Evolutionary conservation across 2,797 vertebrate genomes (phyloP).

Genomic region (Poeciliopsis paucimaculata): DNA sequence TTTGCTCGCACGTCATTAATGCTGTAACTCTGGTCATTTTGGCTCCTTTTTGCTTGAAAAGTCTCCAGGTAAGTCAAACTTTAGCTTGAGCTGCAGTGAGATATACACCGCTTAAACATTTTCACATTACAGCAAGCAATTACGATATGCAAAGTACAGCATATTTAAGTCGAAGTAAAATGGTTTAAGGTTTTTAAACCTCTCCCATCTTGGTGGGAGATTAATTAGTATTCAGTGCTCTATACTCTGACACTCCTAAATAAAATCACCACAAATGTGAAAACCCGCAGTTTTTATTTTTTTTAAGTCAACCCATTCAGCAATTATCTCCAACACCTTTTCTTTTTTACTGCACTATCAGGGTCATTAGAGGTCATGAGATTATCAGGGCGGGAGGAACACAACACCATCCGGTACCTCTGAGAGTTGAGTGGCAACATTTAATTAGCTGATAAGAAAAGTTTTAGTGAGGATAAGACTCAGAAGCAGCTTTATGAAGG

Average conservation of each 20-base stretch:
- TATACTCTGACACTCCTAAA: neutral
- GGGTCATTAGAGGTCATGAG: neutral
- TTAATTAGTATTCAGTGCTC: neutral
- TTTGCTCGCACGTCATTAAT: neutral
- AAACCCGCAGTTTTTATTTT: conserved; percentile 8
- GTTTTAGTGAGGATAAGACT: neutral
- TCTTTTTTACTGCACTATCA: neutral
- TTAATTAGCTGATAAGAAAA: conserved; percentile 1
- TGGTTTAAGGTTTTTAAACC: neutral
- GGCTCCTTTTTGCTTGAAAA: conserved; percentile 9
- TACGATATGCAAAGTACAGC: neutral
- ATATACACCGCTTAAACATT: neutral
- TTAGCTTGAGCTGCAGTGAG: neutral
- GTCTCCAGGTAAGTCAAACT: conserved; percentile 8
- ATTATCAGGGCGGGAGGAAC: neutral
- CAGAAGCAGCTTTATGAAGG: neutral
- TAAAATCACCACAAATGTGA: conserved; percentile 15
- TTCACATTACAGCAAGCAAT: neutral
- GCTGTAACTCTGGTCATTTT: neutral
- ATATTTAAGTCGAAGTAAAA: neutral
- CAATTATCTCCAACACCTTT: conserved; percentile 1
- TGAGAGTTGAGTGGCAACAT: neutral
- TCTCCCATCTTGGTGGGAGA: neutral
- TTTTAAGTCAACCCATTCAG: neutral
- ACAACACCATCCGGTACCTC: neutral